Conservation (phyloP, 2,797 vertebrate genomes). For the Australoheros facetus region DNA sequence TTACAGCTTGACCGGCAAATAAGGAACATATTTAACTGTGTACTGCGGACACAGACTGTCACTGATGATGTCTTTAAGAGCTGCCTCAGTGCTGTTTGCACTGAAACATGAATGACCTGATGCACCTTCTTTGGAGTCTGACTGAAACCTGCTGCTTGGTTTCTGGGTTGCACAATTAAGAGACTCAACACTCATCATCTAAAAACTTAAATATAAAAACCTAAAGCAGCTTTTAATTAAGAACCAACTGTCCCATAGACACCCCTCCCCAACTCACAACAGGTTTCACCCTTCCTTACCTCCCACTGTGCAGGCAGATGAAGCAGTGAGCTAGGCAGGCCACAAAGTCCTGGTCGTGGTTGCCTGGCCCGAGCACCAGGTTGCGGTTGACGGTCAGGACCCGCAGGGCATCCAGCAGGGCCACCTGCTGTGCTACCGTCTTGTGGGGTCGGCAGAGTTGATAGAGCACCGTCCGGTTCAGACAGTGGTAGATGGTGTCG, state of each 20-base stretch:
- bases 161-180: no score
- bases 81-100: no score
- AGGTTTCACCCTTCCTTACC: conserved; percentile 73
- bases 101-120: no score
- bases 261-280: no score
- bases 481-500: conserved; percentile 95
- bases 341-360: conserved; percentile 98
- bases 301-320: conserved; percentile 93
- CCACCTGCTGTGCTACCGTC: conserved; percentile 97
- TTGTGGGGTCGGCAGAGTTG: conserved; percentile 97
- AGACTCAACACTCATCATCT: no score
- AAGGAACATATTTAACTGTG: no score
- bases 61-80: no score
- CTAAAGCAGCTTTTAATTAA: rapidly evolving
- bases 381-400: conserved; percentile 96
- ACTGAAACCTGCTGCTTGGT: no score
- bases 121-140: no score
- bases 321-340: conserved; percentile 96
- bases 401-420: conserved; percentile 92
- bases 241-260: background rate
- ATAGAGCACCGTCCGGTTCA: conserved; percentile 97
- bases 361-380: conserved; percentile 94
- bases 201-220: background rate
- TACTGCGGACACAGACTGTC: no score
- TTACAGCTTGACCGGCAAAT: no score